Evolutionary conservation across 2,888 invertebrate genomes (phyloP).

Genomic region (Mesochorus sp.): DNA sequence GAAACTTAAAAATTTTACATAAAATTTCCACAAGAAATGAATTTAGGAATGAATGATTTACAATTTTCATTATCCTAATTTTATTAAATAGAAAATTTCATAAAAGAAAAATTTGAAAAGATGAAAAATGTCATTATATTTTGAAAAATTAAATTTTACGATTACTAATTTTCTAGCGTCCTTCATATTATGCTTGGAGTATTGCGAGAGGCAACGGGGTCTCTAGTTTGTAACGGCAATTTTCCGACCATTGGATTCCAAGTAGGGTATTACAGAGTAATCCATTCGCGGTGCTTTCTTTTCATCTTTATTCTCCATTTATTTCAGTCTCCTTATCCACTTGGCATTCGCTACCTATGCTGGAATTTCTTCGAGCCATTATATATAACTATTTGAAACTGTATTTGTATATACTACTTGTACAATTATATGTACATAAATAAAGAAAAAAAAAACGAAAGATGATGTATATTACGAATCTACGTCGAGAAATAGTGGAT

Average conservation of each 20-base stretch:
- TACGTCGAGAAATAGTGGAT: neutral
- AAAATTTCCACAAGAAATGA: too few relatives aligned
- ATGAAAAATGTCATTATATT: too few relatives aligned
- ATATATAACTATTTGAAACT: neutral
- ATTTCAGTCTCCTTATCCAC: neutral
- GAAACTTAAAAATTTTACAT: too few relatives aligned
- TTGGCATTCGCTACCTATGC: constrained; percentile 13
- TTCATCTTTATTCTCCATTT: constrained; percentile 3
- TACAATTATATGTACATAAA: neutral
- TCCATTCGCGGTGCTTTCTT: neutral
- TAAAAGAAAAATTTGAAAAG: too few relatives aligned
- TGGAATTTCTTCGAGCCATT: constrained; percentile 4
- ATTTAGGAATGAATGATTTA: too few relatives aligned
- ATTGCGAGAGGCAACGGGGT: neutral
- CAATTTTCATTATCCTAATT: too few relatives aligned
- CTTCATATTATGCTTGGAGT: too few relatives aligned
- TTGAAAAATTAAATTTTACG: too few relatives aligned
- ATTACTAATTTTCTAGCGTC: too few relatives aligned
- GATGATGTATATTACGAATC: neutral
- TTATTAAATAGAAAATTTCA: too few relatives aligned
- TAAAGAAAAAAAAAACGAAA: neutral
- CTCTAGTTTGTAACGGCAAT: neutral
- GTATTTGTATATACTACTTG: neutral
- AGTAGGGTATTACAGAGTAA: neutral
- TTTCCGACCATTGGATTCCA: neutral